A percentile compares a stretch with the other conserved stretches of the same genome.
Conservation (phyloP, 37 sponge, comb jelly and placozoan genomes). For the Chondrilla cf. caribensis region DNA sequence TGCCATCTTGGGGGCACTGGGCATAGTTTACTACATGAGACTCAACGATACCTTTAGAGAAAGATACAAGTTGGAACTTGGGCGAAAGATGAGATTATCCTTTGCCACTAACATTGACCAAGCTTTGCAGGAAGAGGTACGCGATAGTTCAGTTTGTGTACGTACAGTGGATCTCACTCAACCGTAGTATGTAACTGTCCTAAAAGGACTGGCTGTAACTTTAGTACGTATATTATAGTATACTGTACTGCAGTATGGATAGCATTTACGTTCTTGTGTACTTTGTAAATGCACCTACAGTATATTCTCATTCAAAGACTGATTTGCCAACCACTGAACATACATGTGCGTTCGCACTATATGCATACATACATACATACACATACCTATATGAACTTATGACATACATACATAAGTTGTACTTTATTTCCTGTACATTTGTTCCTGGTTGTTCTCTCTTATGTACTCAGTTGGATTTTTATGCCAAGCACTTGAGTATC, state of each 20-base stretch:
- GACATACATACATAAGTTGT: neutral
- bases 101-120: neutral
- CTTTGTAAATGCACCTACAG: no score
- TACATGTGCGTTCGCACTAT: no score
- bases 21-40: slow-evolving; percentile 62
- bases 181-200: no score
- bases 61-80: neutral
- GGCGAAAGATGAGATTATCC: neutral
- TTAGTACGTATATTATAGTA: no score
- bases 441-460: neutral
- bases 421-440: neutral
- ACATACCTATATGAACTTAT: neutral
- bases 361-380: no score
- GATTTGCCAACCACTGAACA: no score
- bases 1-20: slow-evolving; percentile 48
- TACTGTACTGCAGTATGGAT: no score
- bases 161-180: neutral
- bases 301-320: no score
- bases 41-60: slow-evolving; percentile 34
- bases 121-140: slow-evolving; percentile 26
- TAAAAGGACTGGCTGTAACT: no score
- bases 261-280: no score
- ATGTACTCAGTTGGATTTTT: neutral
- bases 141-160: neutral
- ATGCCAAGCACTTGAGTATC: slow-evolving; percentile 12